A percentile compares a stretch with the other conserved stretches of the same genome.
phyloP scores from a whole-genome alignment of 2,797 vertebrate genomes.

The Tangara arthus region DNA sequence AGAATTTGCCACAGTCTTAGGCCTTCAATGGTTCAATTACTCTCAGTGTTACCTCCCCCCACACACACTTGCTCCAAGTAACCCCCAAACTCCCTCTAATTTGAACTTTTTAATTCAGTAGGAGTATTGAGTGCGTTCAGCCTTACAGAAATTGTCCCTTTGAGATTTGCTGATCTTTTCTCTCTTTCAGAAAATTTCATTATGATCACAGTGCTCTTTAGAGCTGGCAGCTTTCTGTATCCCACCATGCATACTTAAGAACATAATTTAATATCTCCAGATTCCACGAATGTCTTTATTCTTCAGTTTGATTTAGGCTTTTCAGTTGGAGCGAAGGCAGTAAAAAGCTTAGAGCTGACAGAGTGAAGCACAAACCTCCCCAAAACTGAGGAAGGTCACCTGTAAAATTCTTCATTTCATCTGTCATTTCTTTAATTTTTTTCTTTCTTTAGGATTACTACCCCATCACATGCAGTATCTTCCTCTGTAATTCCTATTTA shows the following conservation, averaged over 20 bases:
- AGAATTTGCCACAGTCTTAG: background rate
- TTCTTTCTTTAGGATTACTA: background rate
- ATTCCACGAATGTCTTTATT: background rate
- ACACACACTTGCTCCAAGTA: background rate
- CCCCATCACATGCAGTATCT: background rate
- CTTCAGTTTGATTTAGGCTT: background rate
- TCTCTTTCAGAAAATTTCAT: constrained; percentile 2
- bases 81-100: background rate
- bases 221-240: background rate
- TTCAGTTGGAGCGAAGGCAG: background rate
- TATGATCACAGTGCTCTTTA: background rate
- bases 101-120: constrained; percentile 8
- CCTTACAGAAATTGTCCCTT: background rate
- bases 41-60: background rate
- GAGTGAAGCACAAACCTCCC: background rate
- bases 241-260: background rate
- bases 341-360: background rate
- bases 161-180: constrained; percentile 3
- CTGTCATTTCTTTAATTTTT: background rate
- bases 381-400: background rate
- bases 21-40: background rate
- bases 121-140: background rate
- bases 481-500: background rate
- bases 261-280: background rate
- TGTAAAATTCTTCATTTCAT: background rate